Percentiles rank a stretch among this genome's conserved stretches.
phyloP scores from a whole-genome alignment of 2,797 vertebrate species.

The Anomalospiza imberbis region DNA sequence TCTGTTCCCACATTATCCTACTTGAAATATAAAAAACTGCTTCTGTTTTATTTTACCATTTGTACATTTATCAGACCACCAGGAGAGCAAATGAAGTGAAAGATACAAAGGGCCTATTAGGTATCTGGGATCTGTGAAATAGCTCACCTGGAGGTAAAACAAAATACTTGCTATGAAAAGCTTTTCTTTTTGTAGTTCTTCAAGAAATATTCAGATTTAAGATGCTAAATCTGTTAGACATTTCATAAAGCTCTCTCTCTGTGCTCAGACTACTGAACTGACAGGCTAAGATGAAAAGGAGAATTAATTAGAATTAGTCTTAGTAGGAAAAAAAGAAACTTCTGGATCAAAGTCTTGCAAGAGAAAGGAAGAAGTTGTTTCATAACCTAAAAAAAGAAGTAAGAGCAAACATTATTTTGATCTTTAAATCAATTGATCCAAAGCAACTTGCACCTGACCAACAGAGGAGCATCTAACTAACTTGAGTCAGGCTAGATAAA shows the following conservation, averaged over 20 bases:
- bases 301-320: constrained; percentile 5
- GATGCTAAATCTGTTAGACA: neutral
- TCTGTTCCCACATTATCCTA: neutral
- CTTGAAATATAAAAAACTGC: neutral
- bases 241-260: neutral
- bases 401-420: constrained; percentile 15
- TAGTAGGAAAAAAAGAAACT: neutral
- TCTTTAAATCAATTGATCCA: neutral
- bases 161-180: neutral
- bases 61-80: neutral
- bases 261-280: neutral
- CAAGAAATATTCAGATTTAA: neutral
- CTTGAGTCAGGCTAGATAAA: neutral
- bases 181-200: neutral
- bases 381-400: neutral
- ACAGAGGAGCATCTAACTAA: neutral
- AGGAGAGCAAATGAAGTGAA: neutral
- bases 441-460: constrained; percentile 13
- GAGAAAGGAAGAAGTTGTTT: neutral
- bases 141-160: neutral
- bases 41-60: neutral
- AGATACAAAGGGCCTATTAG: neutral
- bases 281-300: neutral
- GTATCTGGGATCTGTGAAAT: neutral
- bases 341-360: neutral